phyloP scores from a whole-genome alignment of 2,113 vertebrate genomes.

The Cavia porcellus region DNA sequence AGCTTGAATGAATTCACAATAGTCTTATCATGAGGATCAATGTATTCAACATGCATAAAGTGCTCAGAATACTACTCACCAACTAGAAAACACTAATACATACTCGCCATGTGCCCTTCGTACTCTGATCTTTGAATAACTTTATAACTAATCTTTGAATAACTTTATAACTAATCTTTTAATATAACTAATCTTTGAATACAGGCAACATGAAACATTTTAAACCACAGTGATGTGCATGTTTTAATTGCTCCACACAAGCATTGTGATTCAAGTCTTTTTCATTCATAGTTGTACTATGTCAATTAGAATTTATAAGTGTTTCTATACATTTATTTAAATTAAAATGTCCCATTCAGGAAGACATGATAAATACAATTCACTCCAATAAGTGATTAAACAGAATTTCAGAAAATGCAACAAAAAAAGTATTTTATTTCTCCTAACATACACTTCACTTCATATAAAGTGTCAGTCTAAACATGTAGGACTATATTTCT shows the following conservation, averaged over 20 bases:
- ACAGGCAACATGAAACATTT: not conserved
- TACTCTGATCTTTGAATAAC: not conserved
- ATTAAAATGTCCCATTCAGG: not conserved
- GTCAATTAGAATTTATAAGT: not conserved
- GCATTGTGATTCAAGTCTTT: not conserved
- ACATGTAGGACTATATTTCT: not conserved
- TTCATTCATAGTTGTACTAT: not conserved
- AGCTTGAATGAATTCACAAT: not conserved
- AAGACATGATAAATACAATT: not conserved
- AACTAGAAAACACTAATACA: not conserved
- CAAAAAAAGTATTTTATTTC: not conserved
- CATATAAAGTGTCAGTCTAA: not conserved
- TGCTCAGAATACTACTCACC: not conserved
- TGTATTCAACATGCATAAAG: not conserved
- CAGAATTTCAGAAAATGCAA: not conserved
- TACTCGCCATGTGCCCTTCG: not conserved
- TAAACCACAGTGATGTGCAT: not conserved
- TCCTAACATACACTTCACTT: not conserved
- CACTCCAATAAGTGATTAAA: not conserved
- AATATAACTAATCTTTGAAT: slow-evolving; percentile 6
- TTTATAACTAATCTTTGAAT: slow-evolving; percentile 20
- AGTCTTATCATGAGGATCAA: not conserved
- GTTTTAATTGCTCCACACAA: not conserved
- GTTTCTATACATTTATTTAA: slow-evolving; percentile 1
- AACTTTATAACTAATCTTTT: not conserved